Percentiles rank a stretch among this genome's conserved stretches.
These are phyloP conservation scores for Cercopithecus petaurista DNA, from an alignment of 2,797 vertebrate genomes.

Conservation along the genomic window DNA sequence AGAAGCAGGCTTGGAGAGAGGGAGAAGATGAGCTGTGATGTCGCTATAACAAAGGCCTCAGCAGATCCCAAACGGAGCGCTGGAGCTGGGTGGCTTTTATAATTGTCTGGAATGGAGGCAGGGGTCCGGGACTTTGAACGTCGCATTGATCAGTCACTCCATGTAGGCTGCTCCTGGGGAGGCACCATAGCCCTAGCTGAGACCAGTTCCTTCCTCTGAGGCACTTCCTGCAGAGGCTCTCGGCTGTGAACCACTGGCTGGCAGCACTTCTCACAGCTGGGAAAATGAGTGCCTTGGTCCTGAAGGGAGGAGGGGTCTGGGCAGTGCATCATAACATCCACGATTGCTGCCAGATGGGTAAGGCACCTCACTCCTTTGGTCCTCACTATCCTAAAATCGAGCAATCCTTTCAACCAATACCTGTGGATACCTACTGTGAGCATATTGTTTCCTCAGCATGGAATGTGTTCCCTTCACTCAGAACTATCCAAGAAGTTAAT, in stretches of 20 bases:
- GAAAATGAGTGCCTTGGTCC: neutral
- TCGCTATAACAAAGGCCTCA: neutral
- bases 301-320: neutral
- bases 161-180: neutral
- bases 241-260: neutral
- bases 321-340: neutral
- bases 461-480: neutral
- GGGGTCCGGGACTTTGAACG: neutral
- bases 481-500: neutral
- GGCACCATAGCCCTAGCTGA: neutral
- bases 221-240: neutral
- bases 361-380: neutral
- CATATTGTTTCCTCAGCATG: neutral
- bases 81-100: neutral
- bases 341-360: neutral
- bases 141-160: neutral
- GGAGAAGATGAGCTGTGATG: neutral
- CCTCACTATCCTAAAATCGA: neutral
- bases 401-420: neutral
- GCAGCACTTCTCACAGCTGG: neutral
- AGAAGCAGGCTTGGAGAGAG: neutral
- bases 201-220: neutral
- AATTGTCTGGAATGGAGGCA: neutral
- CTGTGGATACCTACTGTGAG: neutral
- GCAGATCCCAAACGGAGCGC: neutral